Percentiles rank a stretch among this genome's conserved stretches.
These are phyloP conservation scores for Cephus pygmeus DNA, from an alignment of 2,888 invertebrate species.

Conservation along the genomic window DNA sequence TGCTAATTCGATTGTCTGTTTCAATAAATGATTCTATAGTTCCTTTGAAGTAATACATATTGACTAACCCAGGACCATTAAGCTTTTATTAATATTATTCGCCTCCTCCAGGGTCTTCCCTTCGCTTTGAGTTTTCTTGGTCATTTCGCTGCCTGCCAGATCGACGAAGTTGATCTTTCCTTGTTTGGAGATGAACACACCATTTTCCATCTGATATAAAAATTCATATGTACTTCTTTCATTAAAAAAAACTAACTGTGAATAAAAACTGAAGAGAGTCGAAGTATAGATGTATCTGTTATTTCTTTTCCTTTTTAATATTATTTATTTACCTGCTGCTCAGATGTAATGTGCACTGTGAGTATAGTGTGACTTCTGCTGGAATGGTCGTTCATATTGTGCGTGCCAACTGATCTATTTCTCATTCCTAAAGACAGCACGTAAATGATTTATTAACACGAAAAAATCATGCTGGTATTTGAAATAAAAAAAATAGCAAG, in stretches of 20 bases:
- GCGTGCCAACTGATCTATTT: conserved; percentile 89
- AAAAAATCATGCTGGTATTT: not conserved
- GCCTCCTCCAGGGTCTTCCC: conserved; percentile 92
- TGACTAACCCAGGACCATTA: conserved; percentile 87
- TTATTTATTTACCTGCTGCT: conserved; percentile 73
- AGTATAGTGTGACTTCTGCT: conserved; percentile 92
- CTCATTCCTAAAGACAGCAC: conserved; percentile 76
- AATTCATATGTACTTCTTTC: not conserved
- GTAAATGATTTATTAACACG: not conserved
- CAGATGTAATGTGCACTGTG: conserved; percentile 90
- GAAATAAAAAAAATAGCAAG: not conserved
- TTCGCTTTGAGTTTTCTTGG: conserved; percentile 88
- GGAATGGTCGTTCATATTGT: conserved; percentile 94
- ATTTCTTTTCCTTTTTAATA: not conserved
- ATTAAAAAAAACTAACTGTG: not conserved
- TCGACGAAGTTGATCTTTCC: conserved; percentile 97
- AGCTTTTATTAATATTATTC: conserved; percentile 95
- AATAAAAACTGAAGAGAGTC: conserved; percentile 10
- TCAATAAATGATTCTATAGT: not conserved
- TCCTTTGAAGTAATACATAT: not conserved
- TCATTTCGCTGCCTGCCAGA: conserved; percentile 96
- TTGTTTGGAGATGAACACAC: conserved; percentile 88
- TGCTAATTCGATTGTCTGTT: not conserved
- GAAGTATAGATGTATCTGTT: not conserved
- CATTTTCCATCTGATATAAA: conserved; percentile 70